These are phyloP conservation scores for Hybognathus amarus DNA, from an alignment of 2,797 vertebrate genomes.

Conservation along the genomic window DNA sequence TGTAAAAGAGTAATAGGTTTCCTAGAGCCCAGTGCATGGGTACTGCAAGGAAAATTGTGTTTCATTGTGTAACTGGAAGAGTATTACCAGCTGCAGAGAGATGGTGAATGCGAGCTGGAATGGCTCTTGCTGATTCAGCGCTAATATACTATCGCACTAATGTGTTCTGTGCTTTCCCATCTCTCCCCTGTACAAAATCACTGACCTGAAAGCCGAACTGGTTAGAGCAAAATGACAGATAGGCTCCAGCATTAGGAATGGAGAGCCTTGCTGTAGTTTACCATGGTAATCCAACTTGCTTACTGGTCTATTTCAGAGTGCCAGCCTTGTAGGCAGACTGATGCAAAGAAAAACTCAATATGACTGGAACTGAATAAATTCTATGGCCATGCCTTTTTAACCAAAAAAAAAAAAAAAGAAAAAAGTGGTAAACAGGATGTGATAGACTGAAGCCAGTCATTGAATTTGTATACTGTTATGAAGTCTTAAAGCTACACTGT, in stretches of 20 bases:
- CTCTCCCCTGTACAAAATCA: conserved; percentile 52
- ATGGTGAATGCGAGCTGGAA: conserved; percentile 43
- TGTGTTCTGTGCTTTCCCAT: conserved; percentile 53
- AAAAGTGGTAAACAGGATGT: not conserved
- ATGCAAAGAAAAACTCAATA: not conserved
- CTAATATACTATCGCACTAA: conserved; percentile 50
- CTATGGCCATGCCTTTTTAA: not conserved
- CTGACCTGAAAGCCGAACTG: conserved; percentile 53
- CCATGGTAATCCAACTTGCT: conserved; percentile 23
- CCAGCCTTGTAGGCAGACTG: conserved; percentile 11
- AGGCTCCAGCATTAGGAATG: conserved; percentile 25
- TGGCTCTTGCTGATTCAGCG: conserved; percentile 56
- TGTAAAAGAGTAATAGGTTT: conserved; percentile 19
- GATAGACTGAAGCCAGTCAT: not conserved
- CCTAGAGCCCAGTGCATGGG: conserved; percentile 28
- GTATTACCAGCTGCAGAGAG: conserved; percentile 43
- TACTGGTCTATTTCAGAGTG: conserved; percentile 3
- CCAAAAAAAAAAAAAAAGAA: too few relatives aligned
- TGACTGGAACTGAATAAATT: not conserved
- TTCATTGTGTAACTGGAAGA: conserved; percentile 34
- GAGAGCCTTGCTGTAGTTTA: conserved; percentile 35
- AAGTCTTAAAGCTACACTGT: not conserved
- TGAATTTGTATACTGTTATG: not conserved
- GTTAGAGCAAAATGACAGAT: conserved; percentile 48
- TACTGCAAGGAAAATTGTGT: conserved; percentile 37